Evolutionary conservation across 1,140 invertebrate genomes (phyloP).

Genomic region (Bathynomus jamesi): DNA sequence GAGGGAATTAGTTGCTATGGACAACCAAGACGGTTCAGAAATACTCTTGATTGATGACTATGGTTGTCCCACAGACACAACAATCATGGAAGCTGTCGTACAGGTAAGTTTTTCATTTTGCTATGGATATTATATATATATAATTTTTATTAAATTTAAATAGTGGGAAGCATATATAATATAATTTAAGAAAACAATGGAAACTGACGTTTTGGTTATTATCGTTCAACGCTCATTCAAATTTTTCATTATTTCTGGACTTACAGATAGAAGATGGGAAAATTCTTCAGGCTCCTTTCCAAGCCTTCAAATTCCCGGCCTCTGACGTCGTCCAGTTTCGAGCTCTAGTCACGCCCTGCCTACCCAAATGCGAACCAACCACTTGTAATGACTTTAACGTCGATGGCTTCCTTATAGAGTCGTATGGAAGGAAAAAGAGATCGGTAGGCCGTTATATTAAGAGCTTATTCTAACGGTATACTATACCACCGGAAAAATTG

Average conservation of each 20-base stretch:
- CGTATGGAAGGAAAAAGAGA: conserved; percentile 63
- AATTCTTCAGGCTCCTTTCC: conserved; percentile 81
- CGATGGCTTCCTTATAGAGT: conserved; percentile 67
- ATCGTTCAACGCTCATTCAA: background rate
- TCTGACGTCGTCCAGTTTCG: conserved; percentile 91
- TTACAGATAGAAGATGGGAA: conserved; percentile 44
- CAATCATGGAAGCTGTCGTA: conserved; percentile 84
- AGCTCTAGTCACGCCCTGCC: conserved; percentile 83
- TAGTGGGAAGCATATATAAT: background rate
- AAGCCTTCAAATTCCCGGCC: conserved; percentile 92
- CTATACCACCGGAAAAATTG: too few relatives aligned
- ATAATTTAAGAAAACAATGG: too few relatives aligned
- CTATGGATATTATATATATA: conserved; percentile 3
- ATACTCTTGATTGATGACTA: conserved; percentile 84
- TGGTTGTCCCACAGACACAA: conserved; percentile 84
- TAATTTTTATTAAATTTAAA: background rate
- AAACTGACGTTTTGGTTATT: too few relatives aligned
- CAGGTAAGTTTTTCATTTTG: conserved; percentile 53
- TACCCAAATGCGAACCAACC: conserved; percentile 75
- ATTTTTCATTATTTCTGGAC: background rate
- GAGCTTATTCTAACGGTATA: background rate
- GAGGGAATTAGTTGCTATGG: conserved; percentile 84
- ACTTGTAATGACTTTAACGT: conserved; percentile 54
- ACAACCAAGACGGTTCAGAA: conserved; percentile 82
- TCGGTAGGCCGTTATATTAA: conserved; percentile 14